Evolutionary conservation across 2,797 vertebrate species (phyloP).

Genomic region (Peromyscus nudipes): DNA sequence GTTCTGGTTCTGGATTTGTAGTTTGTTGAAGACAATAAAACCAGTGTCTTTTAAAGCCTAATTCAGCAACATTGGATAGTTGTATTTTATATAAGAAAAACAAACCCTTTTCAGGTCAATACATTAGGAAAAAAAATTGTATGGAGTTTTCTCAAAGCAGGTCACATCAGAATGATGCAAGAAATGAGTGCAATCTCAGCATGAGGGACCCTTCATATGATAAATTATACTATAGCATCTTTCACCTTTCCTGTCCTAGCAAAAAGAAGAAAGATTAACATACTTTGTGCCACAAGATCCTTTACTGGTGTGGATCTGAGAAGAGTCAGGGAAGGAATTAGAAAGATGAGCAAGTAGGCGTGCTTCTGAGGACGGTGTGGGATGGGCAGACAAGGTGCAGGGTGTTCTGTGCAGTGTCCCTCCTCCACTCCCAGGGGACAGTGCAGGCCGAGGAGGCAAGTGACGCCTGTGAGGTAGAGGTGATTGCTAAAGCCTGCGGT

Average conservation of each 20-base stretch:
- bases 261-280: conserved; percentile 9
- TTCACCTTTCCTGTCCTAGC: neutral
- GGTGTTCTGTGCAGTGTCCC: too few species aligned
- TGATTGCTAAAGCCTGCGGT: neutral
- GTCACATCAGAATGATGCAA: neutral
- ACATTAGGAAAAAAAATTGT: neutral
- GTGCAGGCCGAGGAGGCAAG: neutral
- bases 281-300: neutral
- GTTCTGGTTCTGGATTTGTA: neutral
- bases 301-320: neutral
- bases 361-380: neutral
- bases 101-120: neutral
- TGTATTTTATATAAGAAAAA: conserved; percentile 44
- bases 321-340: neutral
- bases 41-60: neutral
- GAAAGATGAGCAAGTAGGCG: neutral
- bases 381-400: fast-evolving
- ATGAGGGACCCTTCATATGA: neutral
- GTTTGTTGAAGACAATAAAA: neutral
- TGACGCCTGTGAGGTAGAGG: neutral
- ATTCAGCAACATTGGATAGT: neutral
- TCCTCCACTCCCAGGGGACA: too few species aligned
- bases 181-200: neutral
- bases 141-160: conserved; percentile 11
- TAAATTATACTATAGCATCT: neutral